Evolutionary conservation across 2,888 invertebrate species (phyloP).

Genomic region (Monopis laevigella): DNA sequence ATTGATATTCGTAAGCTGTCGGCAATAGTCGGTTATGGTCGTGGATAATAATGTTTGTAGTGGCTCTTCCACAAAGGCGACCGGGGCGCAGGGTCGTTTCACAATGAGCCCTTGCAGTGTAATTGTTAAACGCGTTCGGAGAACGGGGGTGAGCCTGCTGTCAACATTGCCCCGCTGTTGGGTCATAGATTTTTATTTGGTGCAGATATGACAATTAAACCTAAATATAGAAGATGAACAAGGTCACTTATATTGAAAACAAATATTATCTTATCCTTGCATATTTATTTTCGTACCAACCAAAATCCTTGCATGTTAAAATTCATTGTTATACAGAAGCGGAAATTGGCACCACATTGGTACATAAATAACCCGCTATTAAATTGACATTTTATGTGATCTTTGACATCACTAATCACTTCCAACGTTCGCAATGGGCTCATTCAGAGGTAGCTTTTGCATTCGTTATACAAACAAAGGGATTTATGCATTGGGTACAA

Average conservation of each 20-base stretch:
- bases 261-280: no score
- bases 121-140: constrained; percentile 46
- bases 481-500: constrained; percentile 9
- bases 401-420: constrained; percentile 28
- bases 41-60: constrained; percentile 66
- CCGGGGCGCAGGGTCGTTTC: constrained; percentile 52
- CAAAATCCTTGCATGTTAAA: no score
- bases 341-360: neutral
- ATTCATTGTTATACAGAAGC: no score
- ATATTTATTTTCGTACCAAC: no score
- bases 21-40: constrained; percentile 9
- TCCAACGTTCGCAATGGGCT: constrained; percentile 21
- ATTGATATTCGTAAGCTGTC: constrained; percentile 65
- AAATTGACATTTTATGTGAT: constrained; percentile 14
- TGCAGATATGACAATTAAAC: constrained; percentile 5
- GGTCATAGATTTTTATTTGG: constrained; percentile 50
- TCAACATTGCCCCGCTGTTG: constrained; percentile 41
- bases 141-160: constrained; percentile 61
- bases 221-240: no score
- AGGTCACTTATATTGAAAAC: neutral
- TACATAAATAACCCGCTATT: constrained; percentile 1
- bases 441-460: constrained; percentile 27
- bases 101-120: constrained; percentile 59
- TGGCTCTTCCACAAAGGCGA: constrained; percentile 54
- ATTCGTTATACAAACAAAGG: constrained; percentile 22